Evolutionary conservation across 2,888 invertebrate genomes (phyloP).

Genomic region (Drosophila falleni): DNA sequence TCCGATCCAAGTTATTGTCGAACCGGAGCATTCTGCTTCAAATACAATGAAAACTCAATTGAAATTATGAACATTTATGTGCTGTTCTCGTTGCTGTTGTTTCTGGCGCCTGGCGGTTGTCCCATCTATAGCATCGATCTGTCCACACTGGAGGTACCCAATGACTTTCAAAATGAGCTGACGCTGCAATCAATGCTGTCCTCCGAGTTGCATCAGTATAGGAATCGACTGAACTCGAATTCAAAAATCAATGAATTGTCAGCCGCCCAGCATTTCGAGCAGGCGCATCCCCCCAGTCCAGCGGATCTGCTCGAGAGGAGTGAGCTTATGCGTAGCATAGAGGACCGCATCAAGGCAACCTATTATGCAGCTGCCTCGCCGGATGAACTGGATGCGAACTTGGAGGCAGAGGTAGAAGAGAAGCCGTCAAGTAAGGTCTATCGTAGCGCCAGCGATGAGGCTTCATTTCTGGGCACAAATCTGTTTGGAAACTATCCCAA

Average conservation of each 20-base stretch:
- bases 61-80: slow-evolving; percentile 74
- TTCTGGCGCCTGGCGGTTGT: slow-evolving; percentile 76
- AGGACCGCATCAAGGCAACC: slow-evolving; percentile 45
- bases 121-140: slow-evolving; percentile 78
- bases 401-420: neutral
- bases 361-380: slow-evolving; percentile 33
- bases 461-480: slow-evolving; percentile 83
- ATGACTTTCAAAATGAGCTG: slow-evolving; percentile 76
- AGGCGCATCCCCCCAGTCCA: slow-evolving; percentile 11
- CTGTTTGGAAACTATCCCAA: slow-evolving; percentile 77
- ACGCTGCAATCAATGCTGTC: slow-evolving; percentile 73
- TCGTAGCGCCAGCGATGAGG: slow-evolving; percentile 15
- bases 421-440: neutral
- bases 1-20: slow-evolving; percentile 6
- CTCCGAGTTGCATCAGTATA: slow-evolving; percentile 66
- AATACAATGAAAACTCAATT: slow-evolving; percentile 55
- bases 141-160: slow-evolving; percentile 71
- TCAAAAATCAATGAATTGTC: slow-evolving; percentile 14
- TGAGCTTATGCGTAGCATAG: slow-evolving; percentile 39
- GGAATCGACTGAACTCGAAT: slow-evolving; percentile 51
- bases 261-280: slow-evolving; percentile 8
- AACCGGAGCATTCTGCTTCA: slow-evolving; percentile 44
- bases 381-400: slow-evolving; percentile 8
- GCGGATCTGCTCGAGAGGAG: slow-evolving; percentile 18
- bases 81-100: slow-evolving; percentile 67